Conservation (phyloP, 2,888 invertebrate species). For the Pimpla rufipes region DNA sequence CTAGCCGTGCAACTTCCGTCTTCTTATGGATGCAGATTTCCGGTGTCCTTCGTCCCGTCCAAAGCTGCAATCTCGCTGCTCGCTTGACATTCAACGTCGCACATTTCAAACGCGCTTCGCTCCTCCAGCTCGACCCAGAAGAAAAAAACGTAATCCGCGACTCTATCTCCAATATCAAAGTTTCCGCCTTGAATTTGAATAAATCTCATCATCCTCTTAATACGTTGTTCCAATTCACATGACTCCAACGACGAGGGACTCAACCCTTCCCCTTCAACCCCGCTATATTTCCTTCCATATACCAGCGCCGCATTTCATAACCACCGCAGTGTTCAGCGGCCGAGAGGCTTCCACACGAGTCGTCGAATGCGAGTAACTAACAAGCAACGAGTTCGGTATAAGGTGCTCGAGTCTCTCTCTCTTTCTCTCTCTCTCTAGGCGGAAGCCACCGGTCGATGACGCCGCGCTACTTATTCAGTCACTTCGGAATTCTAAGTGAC, state of each 20-base stretch:
- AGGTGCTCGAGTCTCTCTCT: slow-evolving; percentile 22
- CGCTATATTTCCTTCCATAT: too few relatives aligned
- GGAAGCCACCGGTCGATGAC: slow-evolving; percentile 35
- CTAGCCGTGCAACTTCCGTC: too few relatives aligned
- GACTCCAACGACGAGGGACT: neutral
- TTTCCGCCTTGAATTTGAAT: slow-evolving; percentile 6
- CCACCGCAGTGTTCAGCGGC: neutral
- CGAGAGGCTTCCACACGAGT: neutral
- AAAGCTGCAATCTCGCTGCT: too few relatives aligned
- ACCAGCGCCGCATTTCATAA: neutral
- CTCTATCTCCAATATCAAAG: neutral
- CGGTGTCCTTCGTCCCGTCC: too few relatives aligned
- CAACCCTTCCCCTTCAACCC: too few relatives aligned
- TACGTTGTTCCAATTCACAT: neutral
- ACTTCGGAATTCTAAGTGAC: slow-evolving; percentile 48
- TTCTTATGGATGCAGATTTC: too few relatives aligned
- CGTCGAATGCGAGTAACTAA: slow-evolving; percentile 28
- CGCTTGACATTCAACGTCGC: too few relatives aligned
- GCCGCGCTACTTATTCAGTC: slow-evolving; percentile 46
- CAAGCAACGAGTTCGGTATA: slow-evolving; percentile 17
- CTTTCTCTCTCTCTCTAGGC: too few relatives aligned
- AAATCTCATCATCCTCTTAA: neutral
- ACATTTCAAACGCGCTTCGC: neutral
- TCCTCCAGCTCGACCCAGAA: too few relatives aligned
- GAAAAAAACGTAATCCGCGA: neutral